Percentiles rank a stretch among this genome's conserved stretches.
Evolutionary conservation across 2,113 vertebrate genomes (phyloP).

Genomic region (Hiodon alosoides): DNA sequence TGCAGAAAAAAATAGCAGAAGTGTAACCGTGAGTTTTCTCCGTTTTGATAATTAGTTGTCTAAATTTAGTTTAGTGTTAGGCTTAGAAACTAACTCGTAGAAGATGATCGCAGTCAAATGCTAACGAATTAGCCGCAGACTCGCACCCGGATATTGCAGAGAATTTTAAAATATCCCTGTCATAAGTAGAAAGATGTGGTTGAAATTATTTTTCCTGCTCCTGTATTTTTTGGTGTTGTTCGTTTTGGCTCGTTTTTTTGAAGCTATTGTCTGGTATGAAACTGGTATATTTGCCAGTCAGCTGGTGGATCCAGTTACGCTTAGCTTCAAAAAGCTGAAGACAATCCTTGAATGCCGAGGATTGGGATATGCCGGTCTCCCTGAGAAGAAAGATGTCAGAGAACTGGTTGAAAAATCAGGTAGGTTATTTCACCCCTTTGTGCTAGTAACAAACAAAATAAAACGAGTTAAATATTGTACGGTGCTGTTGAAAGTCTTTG

Average conservation of each 20-base stretch:
- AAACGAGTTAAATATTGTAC: too few relatives aligned
- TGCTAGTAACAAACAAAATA: not conserved
- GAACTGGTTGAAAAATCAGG: slow-evolving; percentile 91
- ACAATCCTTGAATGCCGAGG: slow-evolving; percentile 90
- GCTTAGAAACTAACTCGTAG: not conserved
- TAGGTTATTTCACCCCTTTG: slow-evolving; percentile 29
- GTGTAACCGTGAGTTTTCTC: not conserved
- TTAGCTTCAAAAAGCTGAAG: slow-evolving; percentile 87
- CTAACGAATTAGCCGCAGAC: slow-evolving; percentile 12
- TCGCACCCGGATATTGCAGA: slow-evolving; percentile 11
- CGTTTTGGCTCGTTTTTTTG: slow-evolving; percentile 83
- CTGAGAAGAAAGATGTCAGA: slow-evolving; percentile 84
- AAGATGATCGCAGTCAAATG: not conserved
- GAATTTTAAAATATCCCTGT: not conserved
- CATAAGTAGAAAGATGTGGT: slow-evolving; percentile 75
- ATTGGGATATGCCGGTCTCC: slow-evolving; percentile 80
- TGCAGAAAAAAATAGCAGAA: not conserved
- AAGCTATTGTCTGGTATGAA: slow-evolving; percentile 92
- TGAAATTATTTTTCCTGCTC: slow-evolving; percentile 87
- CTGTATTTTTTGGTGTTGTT: slow-evolving; percentile 88
- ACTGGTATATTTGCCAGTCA: slow-evolving; percentile 87
- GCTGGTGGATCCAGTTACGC: slow-evolving; percentile 85
- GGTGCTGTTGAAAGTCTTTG: too few relatives aligned
- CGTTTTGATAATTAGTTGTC: not conserved
- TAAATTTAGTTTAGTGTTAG: not conserved